Conservation (phyloP, 2,113 vertebrate species). For the Rallus limicola region DNA sequence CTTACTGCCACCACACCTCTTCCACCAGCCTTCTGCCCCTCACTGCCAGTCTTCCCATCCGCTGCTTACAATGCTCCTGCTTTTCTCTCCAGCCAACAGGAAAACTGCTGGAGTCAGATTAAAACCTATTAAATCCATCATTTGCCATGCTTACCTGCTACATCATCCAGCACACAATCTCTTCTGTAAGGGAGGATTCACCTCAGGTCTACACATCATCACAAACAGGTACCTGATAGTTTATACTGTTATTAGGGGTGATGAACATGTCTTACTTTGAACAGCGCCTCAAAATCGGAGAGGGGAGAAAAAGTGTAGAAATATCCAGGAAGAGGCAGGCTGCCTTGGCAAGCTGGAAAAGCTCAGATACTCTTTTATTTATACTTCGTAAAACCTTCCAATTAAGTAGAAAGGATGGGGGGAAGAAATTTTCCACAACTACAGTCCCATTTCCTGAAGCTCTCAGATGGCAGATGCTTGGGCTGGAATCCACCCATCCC, state of each 20-base stretch:
- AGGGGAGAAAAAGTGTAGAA: neutral
- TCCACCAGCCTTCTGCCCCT: neutral
- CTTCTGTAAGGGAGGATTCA: neutral
- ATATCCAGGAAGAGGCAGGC: neutral
- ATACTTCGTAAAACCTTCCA: neutral
- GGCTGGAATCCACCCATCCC: neutral
- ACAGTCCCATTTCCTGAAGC: slow-evolving; percentile 32
- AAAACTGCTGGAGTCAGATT: neutral
- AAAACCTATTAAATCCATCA: neutral
- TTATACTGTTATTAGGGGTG: neutral
- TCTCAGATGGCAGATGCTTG: slow-evolving; percentile 18
- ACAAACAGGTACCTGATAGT: neutral
- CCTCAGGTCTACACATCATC: neutral
- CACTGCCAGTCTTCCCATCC: neutral
- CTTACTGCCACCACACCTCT: neutral
- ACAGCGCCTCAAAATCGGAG: neutral
- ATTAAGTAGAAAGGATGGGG: neutral
- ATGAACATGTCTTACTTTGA: neutral
- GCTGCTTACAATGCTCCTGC: neutral
- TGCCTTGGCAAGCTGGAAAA: neutral
- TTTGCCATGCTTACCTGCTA: neutral
- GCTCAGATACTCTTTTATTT: neutral
- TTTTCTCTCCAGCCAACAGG: neutral
- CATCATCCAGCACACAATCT: neutral
- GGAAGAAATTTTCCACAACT: slow-evolving; percentile 3